Evolutionary conservation across 2,797 vertebrate genomes (phyloP), one percentile per base, ranked within the genome.

Genomic region (Liparis tanakae): DNA sequence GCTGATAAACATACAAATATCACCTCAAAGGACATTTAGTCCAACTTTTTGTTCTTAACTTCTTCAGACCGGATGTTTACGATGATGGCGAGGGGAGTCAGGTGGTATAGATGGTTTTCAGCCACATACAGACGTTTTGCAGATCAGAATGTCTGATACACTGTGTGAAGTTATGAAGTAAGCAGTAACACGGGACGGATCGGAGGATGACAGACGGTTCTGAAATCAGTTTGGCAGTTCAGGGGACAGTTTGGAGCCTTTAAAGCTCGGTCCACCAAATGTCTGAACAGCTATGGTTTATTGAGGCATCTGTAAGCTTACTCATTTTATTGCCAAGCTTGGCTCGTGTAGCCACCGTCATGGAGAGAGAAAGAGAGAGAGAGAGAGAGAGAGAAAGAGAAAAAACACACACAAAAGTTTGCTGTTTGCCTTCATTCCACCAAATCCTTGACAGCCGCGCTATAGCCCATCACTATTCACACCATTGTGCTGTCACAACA

Each of bases 271-370:
- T 85, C 87, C 83, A 91, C 92, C 92, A 93, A 92, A 91, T 92
- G 92, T 93, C 91, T 87, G 84, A 90, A 91, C 89, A 90, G 89
- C 91, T 86, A 92, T 84, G 89, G 88, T 93, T 94, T 92, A 92
- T 92, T 91, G 91, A 88, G 90, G 90, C 94, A 93, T 94, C 93
- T 94, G 92, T 92, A 94, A 89, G 88, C 86, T 77, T 80, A 84
- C 81, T 81, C 74, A 44, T 77, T 91, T 88, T 83, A 85, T 86
- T 90, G 92, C 93, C 92, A 93, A 89, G 88, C 88, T 91, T 93
- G 92, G 91, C 91, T 92, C 87, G 71, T 88, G 89, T 64, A 87
- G 57, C 75, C 87, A 83, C 74, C 69, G 69, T 83, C 79, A 78
- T 79, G 80, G 80, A 88, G 67, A 74, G 79, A 67, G 67, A 55